A percentile compares a stretch with the other conserved stretches of the same genome.
phyloP scores from a whole-genome alignment of 2,888 invertebrate genomes.

The Diloba caeruleocephala region DNA sequence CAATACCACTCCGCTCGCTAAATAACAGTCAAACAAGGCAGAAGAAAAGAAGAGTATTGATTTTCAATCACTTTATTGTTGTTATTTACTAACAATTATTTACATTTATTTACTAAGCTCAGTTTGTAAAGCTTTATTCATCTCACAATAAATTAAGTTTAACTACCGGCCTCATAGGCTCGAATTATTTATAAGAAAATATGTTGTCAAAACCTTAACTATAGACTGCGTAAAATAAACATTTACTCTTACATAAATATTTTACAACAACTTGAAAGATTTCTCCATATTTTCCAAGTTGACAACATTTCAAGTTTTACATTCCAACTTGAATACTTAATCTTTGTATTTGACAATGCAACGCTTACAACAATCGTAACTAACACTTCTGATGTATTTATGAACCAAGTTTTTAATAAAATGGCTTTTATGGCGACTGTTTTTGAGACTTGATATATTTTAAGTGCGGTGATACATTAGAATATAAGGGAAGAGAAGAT shows the following conservation, averaged over 20 bases:
- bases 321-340: constrained; percentile 64
- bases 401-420: constrained; percentile 57
- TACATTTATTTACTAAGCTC: constrained; percentile 10
- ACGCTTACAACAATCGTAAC: constrained; percentile 64
- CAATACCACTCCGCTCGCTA: no score
- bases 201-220: no score
- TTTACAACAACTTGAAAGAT: constrained; percentile 12
- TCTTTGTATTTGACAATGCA: constrained; percentile 58
- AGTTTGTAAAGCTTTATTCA: no score
- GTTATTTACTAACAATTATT: constrained; percentile 9
- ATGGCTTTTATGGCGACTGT: constrained; percentile 24
- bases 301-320: constrained; percentile 31
- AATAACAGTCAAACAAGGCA: no score
- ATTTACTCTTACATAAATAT: constrained; percentile 9
- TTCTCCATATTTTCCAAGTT: constrained; percentile 34
- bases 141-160: no score
- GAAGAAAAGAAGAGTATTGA: constrained; percentile 3
- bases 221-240: neutral
- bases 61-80: constrained; percentile 3
- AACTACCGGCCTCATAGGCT: no score
- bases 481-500: neutral
- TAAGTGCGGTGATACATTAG: constrained; percentile 22
- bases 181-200: no score
- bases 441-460: constrained; percentile 27
- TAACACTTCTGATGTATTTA: constrained; percentile 68